Conservation (phyloP, 1,140 invertebrate genomes). For the Drosophila yakuba region DNA sequence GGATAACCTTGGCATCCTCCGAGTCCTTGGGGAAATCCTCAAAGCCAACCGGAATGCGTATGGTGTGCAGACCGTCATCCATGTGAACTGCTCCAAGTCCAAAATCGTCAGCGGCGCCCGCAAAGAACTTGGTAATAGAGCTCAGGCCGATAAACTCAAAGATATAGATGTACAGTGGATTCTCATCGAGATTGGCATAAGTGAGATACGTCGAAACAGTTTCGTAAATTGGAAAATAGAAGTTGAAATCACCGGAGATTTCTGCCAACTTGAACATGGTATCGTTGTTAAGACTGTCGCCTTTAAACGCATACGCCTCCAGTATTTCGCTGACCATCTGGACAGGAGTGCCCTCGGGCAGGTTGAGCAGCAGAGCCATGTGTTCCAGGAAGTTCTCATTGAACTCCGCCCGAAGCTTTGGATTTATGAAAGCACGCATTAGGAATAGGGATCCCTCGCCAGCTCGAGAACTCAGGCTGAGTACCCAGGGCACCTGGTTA, state of each 20-base stretch:
- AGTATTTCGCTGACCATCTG: constrained; percentile 29
- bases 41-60: constrained; percentile 27
- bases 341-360: constrained; percentile 20
- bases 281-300: constrained; percentile 35
- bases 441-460: constrained; percentile 58
- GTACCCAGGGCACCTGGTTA: constrained; percentile 84
- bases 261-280: constrained; percentile 30
- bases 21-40: constrained; percentile 42
- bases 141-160: constrained; percentile 38
- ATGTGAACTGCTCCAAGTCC: constrained; percentile 57
- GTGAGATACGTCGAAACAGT: constrained; percentile 46
- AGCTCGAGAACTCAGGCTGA: constrained; percentile 71
- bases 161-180: constrained; percentile 50
- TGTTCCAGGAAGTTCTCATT: constrained; percentile 50
- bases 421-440: constrained; percentile 13
- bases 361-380: constrained; percentile 8
- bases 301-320: constrained; percentile 13
- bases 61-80: constrained; percentile 67
- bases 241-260: constrained; percentile 59
- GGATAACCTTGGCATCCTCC: constrained; percentile 25
- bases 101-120: not conserved
- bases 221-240: constrained; percentile 49
- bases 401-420: constrained; percentile 19
- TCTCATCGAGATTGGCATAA: constrained; percentile 40
- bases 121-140: not conserved